A percentile compares a stretch with the other conserved stretches of the same genome.
Conservation (phyloP, 1,140 invertebrate species). For the Harpegnathos saltator region DNA sequence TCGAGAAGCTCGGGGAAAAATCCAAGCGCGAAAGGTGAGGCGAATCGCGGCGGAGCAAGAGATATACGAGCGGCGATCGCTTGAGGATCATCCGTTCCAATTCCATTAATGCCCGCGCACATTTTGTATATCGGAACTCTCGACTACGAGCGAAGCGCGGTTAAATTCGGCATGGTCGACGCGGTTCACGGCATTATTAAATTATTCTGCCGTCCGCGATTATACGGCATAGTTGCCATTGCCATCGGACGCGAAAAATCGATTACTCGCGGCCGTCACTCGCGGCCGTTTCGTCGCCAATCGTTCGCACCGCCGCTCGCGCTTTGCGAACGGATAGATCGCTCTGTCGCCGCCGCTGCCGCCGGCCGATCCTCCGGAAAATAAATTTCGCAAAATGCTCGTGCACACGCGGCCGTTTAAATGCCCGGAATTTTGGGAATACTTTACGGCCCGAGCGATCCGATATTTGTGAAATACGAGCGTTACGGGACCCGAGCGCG, state of each 20-base stretch:
- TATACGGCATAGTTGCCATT: conserved; percentile 58
- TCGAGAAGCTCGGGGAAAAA: conserved; percentile 35
- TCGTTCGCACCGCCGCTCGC: conserved; percentile 35
- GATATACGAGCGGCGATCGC: conserved; percentile 21
- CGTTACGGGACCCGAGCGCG: conserved; percentile 45
- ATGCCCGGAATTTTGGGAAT: conserved; percentile 63
- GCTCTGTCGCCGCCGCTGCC: not conserved
- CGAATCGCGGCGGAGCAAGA: conserved; percentile 38
- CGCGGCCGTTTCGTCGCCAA: conserved; percentile 30
- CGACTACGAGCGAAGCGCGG: conserved; percentile 16
- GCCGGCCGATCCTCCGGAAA: conserved; percentile 36
- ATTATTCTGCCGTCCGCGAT: conserved; percentile 66
- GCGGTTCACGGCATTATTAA: conserved; percentile 56
- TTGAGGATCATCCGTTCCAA: conserved; percentile 65
- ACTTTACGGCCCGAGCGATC: conserved; percentile 70
- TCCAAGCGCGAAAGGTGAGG: not conserved
- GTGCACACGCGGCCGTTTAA: conserved; percentile 52
- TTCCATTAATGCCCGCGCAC: conserved; percentile 55
- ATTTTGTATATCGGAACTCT: conserved; percentile 23
- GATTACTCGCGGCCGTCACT: conserved; percentile 43
- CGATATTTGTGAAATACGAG: conserved; percentile 74
- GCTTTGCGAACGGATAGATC: conserved; percentile 1
- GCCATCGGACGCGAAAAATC: conserved; percentile 49
- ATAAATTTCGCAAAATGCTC: conserved; percentile 69
- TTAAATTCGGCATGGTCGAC: conserved; percentile 47